Evolutionary conservation across 2,113 vertebrate species (phyloP), one percentile per base, ranked within the genome.

Genomic region (Scophthalmus maximus): DNA sequence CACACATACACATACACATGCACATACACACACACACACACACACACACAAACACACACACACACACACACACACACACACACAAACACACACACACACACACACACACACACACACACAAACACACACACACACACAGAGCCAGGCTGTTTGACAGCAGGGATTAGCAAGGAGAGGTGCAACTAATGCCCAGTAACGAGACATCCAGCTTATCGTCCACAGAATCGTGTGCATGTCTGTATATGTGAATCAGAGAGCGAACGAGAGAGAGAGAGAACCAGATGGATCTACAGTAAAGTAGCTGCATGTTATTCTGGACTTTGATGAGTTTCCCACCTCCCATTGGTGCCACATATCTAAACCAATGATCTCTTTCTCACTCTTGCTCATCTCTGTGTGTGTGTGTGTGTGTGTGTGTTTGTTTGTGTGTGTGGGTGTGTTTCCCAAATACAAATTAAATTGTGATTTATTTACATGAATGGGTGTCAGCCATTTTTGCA

Each of bases 111-210:
- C 20, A 3, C 32, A 17, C 44, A 55, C 58, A 26, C 36, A 29
- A 20, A n/a, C 65, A 52, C 27, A 58, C 23, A 26, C 30, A 34
- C 59, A 50, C 59, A 58, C 38, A 58, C 42, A 79, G 50, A 27
- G 56, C 55, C 65, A 78, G 84, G 72, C 75, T 85, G 81, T 85
- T 76, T 87, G 87, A 87, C 78, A 87, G 83, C 76, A 76, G 61
- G 73, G 88, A 90, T 91, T 91, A 89, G 83, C 60, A 65, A 66
- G 60, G 56, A 77, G 83, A 84, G 79, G 76, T 89, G 82, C 85
- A 84, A 73, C 70, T 89, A 92, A 91, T 90, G 81, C 83, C 82
- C 66, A 72, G 84, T 87, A 91, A 89, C 81, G 61, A 91, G 78
- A 80, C 83, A 84, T 88, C 81, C 89, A 86, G 80, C 70, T 90